A percentile compares a stretch with the other conserved stretches of the same genome.
Evolutionary conservation across 2,888 invertebrate genomes (phyloP).

Genomic region (Cephus spinipes): DNA sequence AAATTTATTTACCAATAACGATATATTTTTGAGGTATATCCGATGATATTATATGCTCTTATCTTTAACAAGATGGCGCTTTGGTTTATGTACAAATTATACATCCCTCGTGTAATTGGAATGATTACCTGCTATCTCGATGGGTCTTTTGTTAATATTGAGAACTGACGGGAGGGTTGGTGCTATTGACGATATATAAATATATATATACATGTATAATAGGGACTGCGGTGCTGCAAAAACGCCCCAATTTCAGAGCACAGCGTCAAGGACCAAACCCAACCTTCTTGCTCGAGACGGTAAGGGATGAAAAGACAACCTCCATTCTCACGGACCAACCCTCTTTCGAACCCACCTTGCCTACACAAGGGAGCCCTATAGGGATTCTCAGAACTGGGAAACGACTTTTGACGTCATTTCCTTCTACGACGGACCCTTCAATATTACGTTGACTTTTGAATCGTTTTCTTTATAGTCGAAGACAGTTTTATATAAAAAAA

Average conservation of each 20-base stretch:
- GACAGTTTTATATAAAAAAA: neutral
- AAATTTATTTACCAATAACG: too few relatives aligned
- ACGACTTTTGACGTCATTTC: slow-evolving; percentile 20
- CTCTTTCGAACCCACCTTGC: neutral
- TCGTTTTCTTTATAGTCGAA: neutral
- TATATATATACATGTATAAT: neutral
- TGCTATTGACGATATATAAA: neutral
- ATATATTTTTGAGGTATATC: too few relatives aligned
- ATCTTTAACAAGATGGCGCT: neutral
- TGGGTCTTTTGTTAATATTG: neutral
- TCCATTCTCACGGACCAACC: neutral
- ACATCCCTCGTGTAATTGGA: neutral
- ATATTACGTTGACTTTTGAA: neutral
- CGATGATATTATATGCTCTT: neutral
- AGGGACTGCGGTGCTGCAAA: neutral
- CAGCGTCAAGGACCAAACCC: slow-evolving; percentile 4
- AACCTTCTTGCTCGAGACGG: neutral
- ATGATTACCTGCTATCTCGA: neutral
- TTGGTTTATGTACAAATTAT: neutral
- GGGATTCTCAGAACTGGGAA: slow-evolving; percentile 10
- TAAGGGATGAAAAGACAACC: slow-evolving; percentile 8
- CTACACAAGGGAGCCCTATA: neutral
- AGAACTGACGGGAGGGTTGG: neutral
- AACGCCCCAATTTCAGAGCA: slow-evolving; percentile 10
- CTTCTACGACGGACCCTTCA: slow-evolving; percentile 6